Evolutionary conservation across 2,888 invertebrate genomes (phyloP).

Genomic region (Trachelus troglodyta): DNA sequence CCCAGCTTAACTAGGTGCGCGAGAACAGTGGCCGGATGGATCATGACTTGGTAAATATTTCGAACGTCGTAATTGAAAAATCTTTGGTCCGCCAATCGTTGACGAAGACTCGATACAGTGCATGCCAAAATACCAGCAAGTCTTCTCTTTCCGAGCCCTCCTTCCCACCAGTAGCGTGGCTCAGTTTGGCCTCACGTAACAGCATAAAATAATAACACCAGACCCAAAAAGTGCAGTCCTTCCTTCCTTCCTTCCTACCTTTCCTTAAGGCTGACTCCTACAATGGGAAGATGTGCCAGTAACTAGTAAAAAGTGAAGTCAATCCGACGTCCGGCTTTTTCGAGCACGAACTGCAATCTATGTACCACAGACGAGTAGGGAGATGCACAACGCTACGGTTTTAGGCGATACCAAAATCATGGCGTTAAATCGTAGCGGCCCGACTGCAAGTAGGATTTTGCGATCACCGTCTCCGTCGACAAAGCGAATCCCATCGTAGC

Average conservation of each 20-base stretch:
- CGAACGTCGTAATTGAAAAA: neutral
- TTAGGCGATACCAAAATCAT: too few relatives aligned
- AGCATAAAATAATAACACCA: neutral
- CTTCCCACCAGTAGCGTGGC: neutral
- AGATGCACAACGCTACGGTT: too few relatives aligned
- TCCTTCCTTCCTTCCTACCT: too few relatives aligned
- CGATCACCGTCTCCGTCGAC: too few relatives aligned
- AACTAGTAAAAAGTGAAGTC: too few relatives aligned
- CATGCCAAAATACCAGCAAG: neutral
- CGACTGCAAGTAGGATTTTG: too few relatives aligned
- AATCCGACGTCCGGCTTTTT: neutral
- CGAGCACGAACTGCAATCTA: neutral
- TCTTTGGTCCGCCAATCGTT: neutral
- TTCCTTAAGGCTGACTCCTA: too few relatives aligned
- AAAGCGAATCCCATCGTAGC: too few relatives aligned
- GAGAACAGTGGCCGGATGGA: constrained; percentile 51
- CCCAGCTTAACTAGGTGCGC: constrained; percentile 55
- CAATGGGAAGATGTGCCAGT: too few relatives aligned
- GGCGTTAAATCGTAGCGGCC: too few relatives aligned
- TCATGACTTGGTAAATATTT: constrained; percentile 38
- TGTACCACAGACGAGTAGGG: too few relatives aligned
- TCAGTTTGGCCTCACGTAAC: neutral
- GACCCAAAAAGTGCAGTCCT: too few relatives aligned
- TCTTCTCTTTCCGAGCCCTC: neutral
- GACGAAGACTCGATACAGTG: neutral